Conservation (phyloP, 2,797 vertebrate species). For the Chelmon rostratus region DNA sequence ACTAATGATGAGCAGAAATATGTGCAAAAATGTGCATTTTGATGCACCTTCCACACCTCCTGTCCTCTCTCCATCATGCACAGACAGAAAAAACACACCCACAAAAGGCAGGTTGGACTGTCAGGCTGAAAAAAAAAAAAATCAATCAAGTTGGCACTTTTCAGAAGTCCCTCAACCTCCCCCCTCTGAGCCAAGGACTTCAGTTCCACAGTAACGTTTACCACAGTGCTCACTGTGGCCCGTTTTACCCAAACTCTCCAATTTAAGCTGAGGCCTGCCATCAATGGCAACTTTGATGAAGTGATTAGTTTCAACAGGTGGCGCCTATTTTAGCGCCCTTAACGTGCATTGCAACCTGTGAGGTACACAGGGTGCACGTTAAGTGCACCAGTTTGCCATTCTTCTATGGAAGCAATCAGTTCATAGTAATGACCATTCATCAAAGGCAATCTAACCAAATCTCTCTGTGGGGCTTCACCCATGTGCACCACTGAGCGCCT, state of each 20-base stretch:
- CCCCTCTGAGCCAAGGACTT: constrained; percentile 50
- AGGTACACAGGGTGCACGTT: constrained; percentile 21
- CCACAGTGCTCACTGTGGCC: constrained; percentile 3
- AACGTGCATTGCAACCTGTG: constrained; percentile 30
- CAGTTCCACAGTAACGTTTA: constrained; percentile 47
- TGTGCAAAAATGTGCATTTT: not conserved
- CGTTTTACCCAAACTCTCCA: constrained; percentile 42
- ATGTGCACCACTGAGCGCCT: fast-evolving
- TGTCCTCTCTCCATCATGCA: not conserved
- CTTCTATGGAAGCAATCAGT: constrained; percentile 55
- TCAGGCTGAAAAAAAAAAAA: not conserved
- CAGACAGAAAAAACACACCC: not conserved
- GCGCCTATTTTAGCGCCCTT: constrained; percentile 50
- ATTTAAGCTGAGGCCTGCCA: constrained; percentile 41
- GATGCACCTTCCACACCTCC: not conserved
- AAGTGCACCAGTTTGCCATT: constrained; percentile 27
- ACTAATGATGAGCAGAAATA: constrained; percentile 13
- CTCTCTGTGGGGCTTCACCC: not conserved
- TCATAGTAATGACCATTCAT: constrained; percentile 42
- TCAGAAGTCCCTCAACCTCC: constrained; percentile 57
- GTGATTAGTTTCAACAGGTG: constrained; percentile 64
- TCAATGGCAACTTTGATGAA: constrained; percentile 59
- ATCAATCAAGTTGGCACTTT: constrained; percentile 60
- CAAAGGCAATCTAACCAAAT: constrained; percentile 30
- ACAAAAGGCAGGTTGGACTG: constrained; percentile 5